Evolutionary conservation across 2,113 vertebrate genomes (phyloP), one percentile per base, ranked within the genome.

Genomic region (Heterotilapia buettikoferi): DNA sequence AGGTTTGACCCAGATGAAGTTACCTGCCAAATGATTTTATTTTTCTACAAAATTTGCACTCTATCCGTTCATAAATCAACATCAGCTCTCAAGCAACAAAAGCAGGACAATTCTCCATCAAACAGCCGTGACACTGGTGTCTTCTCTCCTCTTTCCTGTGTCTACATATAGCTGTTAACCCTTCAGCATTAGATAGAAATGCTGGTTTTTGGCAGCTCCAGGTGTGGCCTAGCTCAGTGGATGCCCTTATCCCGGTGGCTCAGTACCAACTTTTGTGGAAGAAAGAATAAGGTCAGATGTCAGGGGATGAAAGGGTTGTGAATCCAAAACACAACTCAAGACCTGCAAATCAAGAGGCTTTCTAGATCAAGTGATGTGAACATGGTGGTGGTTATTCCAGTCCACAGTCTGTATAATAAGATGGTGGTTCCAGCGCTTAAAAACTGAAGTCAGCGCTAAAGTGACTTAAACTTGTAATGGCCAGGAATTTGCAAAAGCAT

Each of bases 141-240:
- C 18, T 6, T 66, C 16, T 45, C 14, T 31, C 33, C 33, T 66
- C 33, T 13, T 5, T 38, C 61, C 61, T 0, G 61, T 38, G 61
- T 66, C 19, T 66, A 38, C 61, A 38, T 66, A 38, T 66, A 66
- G 19, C 19, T 66, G 6, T 66, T 66, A 38, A 66, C 33, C n/a
- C 6, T 1, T 66, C 19, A 38, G 61, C 33, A 66, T 66, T 38
- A 4, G 80, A 91, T 84, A 90, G 52, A 92, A 82, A 88, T 84
- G 38, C 59, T 29, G 21, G 43, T 73, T 89, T 59, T 56, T 86
- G 86, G 90, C 76, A 85, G 80, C 76, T 88, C 81, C 85, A 86
- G 87, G 88, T 90, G 91, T 38, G 36, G 78, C 82, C 89, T 57
- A 14, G 56, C 84, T 90, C 14, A 53, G 50, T 71, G 68, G 21